These are phyloP conservation scores for Pachycephus smyrnensis DNA, from an alignment of 2,888 invertebrate genomes.

Conservation along the genomic window DNA sequence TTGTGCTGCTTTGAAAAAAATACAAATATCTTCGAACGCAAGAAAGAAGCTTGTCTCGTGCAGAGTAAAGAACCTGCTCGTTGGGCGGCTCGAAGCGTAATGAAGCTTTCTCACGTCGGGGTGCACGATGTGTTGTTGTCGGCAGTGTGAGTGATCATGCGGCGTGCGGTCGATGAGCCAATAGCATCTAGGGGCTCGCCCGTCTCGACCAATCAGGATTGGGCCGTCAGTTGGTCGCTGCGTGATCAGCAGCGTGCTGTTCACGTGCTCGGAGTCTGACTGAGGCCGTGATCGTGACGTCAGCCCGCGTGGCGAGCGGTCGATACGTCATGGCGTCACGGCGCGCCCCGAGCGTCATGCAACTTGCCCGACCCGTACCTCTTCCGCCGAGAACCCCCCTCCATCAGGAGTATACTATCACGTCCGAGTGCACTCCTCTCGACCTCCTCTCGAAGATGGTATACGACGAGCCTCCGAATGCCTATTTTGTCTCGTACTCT, in stretches of 20 bases:
- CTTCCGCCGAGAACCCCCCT: not conserved
- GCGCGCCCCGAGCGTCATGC: slow-evolving; percentile 64
- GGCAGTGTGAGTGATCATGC: slow-evolving; percentile 69
- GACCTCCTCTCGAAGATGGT: not conserved
- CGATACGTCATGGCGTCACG: slow-evolving; percentile 74
- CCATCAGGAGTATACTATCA: not conserved
- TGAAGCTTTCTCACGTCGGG: slow-evolving; percentile 60
- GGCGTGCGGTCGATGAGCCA: slow-evolving; percentile 67
- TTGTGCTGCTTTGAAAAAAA: slow-evolving; percentile 25
- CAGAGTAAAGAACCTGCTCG: slow-evolving; percentile 34
- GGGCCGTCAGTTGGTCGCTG: slow-evolving; percentile 78
- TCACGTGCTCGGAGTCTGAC: slow-evolving; percentile 89
- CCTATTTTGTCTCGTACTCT: not conserved
- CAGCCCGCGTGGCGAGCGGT: slow-evolving; percentile 65
- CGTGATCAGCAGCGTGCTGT: slow-evolving; percentile 83
- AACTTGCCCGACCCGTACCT: slow-evolving; percentile 13
- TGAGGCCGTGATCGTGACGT: slow-evolving; percentile 76
- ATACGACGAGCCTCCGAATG: slow-evolving; percentile 9
- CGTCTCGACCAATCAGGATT: slow-evolving; percentile 72
- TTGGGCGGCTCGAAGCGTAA: slow-evolving; percentile 51
- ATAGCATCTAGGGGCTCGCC: slow-evolving; percentile 80
- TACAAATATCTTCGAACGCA: slow-evolving; percentile 5
- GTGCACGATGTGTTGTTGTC: slow-evolving; percentile 57
- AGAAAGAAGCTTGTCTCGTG: not conserved
- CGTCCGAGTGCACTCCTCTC: not conserved